Base-by-base conservation (phyloP, 2,113 vertebrate species). In the Phrynosoma blainvillii region DNA sequence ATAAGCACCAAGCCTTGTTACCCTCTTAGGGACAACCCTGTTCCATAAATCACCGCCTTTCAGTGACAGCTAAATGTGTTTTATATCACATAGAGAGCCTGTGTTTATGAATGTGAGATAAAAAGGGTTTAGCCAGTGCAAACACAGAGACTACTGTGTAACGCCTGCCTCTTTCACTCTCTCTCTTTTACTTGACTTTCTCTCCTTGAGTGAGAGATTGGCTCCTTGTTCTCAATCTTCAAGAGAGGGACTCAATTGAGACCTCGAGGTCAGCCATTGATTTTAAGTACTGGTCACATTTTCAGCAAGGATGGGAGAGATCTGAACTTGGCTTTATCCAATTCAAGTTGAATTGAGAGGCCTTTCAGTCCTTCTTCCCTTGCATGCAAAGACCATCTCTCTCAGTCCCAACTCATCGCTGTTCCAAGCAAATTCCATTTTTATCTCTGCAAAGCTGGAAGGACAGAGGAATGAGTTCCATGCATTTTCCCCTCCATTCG, bases 1-100 rank as follows among this genome's bases (percentile, higher is more conserved):
- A 97, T 96, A 97, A 97, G 95, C 96, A 96, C 87, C 90, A 86
- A 94, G 95, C 93, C 90, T 94, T 95, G 95, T 96, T 96, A 91
- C 92, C 93, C 95, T 94, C 95, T 96, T 93, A 94, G 95, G 92
- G 93, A 95, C 95, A 95, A 90, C 92, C 87, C 92, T 81, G 93
- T 82, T 92, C 47, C 87, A 94, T 96, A 95, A 96, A 94, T 95
- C 96, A 95, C 90, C 81, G 92, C 42, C 11, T 93, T 95, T 80
- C 91, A 89, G 91, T 95, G 96, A 95, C 96, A 92, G 92, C 90
- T 95, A 93, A 95, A 93, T 93, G 93, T 95, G 89, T 94, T 96
- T 97, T 95, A 94, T 94, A 93, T 94, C 95, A 92, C 84, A 91
- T 88, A 91, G 95, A 95, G 94, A 94, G 94, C 90, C 94, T 96